Conservation (phyloP, 2,797 vertebrate genomes). For the Uromys caudimaculatus region DNA sequence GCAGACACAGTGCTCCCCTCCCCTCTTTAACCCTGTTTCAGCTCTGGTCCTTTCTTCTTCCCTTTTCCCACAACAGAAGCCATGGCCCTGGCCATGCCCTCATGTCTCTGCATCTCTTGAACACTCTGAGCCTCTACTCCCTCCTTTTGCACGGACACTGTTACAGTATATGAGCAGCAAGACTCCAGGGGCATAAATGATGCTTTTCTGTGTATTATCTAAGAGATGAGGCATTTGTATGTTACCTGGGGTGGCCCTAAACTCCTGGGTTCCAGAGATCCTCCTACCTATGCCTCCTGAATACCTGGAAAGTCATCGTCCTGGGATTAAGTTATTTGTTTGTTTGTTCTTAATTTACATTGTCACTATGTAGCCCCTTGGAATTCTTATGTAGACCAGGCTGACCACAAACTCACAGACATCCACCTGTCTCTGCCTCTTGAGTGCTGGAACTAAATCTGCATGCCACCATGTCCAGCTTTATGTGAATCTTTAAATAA, state of each 20-base stretch:
- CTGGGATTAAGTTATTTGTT: background rate
- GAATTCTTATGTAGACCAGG: background rate
- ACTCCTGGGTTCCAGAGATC: background rate
- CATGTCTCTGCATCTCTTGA: slow-evolving; percentile 80
- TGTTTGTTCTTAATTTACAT: no score
- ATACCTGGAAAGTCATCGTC: background rate
- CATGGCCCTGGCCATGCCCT: slow-evolving; percentile 79
- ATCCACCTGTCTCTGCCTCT: background rate
- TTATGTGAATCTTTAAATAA: background rate
- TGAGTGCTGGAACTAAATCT: background rate
- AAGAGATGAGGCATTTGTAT: background rate
- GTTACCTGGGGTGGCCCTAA: background rate
- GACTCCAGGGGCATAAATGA: background rate
- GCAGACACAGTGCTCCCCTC: slow-evolving; percentile 68
- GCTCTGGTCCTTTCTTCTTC: slow-evolving; percentile 73
- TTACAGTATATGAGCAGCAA: slow-evolving; percentile 71
- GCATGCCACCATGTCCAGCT: background rate
- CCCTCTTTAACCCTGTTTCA: slow-evolving; percentile 73
- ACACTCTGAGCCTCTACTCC: slow-evolving; percentile 67
- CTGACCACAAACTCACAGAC: background rate
- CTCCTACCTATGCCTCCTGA: background rate
- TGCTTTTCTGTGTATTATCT: background rate
- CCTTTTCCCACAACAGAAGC: slow-evolving; percentile 65
- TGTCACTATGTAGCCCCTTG: background rate
- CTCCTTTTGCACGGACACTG: slow-evolving; percentile 73